Evolutionary conservation across 2,797 vertebrate species (phyloP).

Genomic region (Chloroceryle amazona): DNA sequence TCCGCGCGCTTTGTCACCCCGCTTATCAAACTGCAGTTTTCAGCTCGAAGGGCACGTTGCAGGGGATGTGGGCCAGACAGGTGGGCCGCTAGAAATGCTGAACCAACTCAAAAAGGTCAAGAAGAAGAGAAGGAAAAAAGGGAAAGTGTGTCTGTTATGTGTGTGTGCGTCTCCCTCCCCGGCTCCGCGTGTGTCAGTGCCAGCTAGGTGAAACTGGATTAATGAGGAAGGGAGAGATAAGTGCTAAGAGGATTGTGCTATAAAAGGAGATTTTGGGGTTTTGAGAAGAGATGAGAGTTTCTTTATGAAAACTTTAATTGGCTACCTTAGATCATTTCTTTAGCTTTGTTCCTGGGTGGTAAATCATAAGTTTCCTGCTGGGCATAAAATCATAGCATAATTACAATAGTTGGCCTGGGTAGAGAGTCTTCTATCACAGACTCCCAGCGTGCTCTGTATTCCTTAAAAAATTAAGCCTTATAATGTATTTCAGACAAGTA

Average conservation of each 20-base stretch:
- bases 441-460: slow-evolving; percentile 32
- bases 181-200: slow-evolving; percentile 36
- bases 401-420: slow-evolving; percentile 61
- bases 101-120: slow-evolving; percentile 74
- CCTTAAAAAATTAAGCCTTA: slow-evolving; percentile 49
- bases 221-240: slow-evolving; percentile 69
- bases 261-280: slow-evolving; percentile 69
- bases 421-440: slow-evolving; percentile 35
- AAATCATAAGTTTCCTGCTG: slow-evolving; percentile 67
- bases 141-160: neutral
- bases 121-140: slow-evolving; percentile 44
- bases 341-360: slow-evolving; percentile 72
- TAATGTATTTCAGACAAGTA: slow-evolving; percentile 49
- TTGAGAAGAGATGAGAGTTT: slow-evolving; percentile 64
- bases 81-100: slow-evolving; percentile 66
- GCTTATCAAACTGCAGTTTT: slow-evolving; percentile 66
- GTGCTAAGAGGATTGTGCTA: slow-evolving; percentile 64
- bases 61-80: slow-evolving; percentile 68
- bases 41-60: slow-evolving; percentile 71
- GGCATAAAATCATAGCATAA: slow-evolving; percentile 61
- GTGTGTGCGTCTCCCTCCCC: neutral
- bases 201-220: slow-evolving; percentile 70
- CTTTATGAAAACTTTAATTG: slow-evolving; percentile 75
- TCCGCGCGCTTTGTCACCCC: slow-evolving; percentile 62
- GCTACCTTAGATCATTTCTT: slow-evolving; percentile 69